A percentile compares a stretch with the other conserved stretches of the same genome.
Evolutionary conservation across 2,113 vertebrate species (phyloP).

Genomic region (Nymphicus hollandicus): DNA sequence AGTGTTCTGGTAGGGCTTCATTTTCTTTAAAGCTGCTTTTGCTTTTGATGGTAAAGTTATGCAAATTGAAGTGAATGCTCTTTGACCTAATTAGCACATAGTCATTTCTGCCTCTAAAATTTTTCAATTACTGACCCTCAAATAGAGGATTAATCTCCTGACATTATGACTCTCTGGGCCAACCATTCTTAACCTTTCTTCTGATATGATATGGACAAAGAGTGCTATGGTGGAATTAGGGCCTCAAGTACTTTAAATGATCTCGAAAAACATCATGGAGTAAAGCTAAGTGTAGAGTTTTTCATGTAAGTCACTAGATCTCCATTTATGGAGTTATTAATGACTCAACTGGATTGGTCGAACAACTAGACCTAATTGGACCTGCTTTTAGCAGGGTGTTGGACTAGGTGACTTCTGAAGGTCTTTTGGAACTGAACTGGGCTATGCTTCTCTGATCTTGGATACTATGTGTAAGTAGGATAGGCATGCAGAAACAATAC

Average conservation of each 20-base stretch:
- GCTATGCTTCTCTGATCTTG: neutral
- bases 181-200: neutral
- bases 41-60: neutral
- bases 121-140: neutral
- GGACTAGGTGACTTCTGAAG: neutral
- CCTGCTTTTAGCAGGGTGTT: neutral
- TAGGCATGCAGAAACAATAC: neutral
- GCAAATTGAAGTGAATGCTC: neutral
- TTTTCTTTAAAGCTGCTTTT: conserved; percentile 14
- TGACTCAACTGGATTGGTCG: neutral
- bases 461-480: neutral
- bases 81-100: neutral
- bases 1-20: neutral
- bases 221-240: neutral
- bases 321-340: neutral
- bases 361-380: neutral
- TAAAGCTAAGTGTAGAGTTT: neutral
- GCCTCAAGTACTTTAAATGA: neutral
- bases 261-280: neutral
- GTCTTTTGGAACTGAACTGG: neutral
- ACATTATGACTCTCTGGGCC: neutral
- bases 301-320: neutral
- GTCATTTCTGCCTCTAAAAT: neutral
- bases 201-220: neutral
- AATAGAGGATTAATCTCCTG: neutral